Percentiles rank a stretch among this genome's conserved stretches.
Evolutionary conservation across 1,140 invertebrate genomes (phyloP).

Genomic region (Papilio helenus): DNA sequence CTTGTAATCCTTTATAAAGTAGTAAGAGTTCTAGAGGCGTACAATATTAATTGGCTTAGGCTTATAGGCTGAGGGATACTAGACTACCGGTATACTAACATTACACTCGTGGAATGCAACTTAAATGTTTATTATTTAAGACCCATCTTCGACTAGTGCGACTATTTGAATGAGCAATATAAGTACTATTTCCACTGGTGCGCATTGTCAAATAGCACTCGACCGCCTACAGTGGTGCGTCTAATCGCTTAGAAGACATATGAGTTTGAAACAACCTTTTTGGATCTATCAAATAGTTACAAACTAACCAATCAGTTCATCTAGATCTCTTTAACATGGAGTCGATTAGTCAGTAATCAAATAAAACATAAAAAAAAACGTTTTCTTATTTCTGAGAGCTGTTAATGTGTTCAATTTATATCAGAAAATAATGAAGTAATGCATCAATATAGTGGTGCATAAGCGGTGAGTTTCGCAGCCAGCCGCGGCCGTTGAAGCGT

Average conservation of each 20-base stretch:
- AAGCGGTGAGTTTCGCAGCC: slow-evolving; percentile 49
- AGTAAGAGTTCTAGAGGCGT: background rate
- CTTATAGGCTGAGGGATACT: background rate
- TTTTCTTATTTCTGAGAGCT: slow-evolving; percentile 19
- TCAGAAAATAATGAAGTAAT: slow-evolving; percentile 24
- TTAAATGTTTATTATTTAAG: background rate
- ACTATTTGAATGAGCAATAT: background rate
- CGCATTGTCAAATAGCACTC: background rate
- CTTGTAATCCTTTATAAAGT: slow-evolving; percentile 23
- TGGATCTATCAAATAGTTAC: too few relatives aligned
- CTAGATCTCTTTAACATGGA: too few relatives aligned
- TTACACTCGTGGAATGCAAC: background rate
- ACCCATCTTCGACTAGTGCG: background rate
- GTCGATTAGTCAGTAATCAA: background rate
- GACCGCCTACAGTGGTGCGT: too few relatives aligned
- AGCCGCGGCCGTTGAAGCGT: slow-evolving; percentile 57
- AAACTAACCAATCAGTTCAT: too few relatives aligned
- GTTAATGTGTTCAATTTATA: background rate
- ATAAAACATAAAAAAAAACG: background rate
- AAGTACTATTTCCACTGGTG: background rate
- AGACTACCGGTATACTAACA: background rate
- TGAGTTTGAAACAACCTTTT: background rate
- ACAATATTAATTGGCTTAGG: slow-evolving; percentile 27
- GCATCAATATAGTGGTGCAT: slow-evolving; percentile 41
- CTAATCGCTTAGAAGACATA: too few relatives aligned